phyloP scores from a whole-genome alignment of 2,888 invertebrate genomes.

The Muschampia plurimacula region DNA sequence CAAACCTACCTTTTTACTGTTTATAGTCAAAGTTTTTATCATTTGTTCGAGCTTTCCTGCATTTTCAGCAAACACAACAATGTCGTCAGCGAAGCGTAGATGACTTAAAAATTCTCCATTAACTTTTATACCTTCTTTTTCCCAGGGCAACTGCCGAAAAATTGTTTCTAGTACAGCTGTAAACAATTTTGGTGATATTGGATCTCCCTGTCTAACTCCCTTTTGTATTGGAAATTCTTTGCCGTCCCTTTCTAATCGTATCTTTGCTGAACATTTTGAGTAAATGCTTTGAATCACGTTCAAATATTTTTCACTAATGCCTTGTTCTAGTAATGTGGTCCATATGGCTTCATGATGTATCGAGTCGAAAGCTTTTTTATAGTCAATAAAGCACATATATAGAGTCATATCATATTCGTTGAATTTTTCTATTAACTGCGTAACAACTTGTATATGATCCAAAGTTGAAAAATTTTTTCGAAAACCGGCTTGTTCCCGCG shows the following conservation, averaged over 20 bases:
- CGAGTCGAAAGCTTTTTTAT: constrained; percentile 35
- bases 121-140: background rate
- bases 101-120: background rate
- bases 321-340: constrained; percentile 40
- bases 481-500: constrained; percentile 37
- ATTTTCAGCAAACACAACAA: background rate
- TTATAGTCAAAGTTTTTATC: background rate
- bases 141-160: background rate
- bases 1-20: background rate
- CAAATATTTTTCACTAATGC: constrained; percentile 6
- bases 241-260: background rate
- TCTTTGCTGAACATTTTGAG: background rate
- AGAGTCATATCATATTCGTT: constrained; percentile 17
- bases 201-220: background rate
- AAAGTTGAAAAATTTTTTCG: constrained; percentile 33
- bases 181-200: background rate
- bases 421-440: constrained; percentile 37
- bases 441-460: constrained; percentile 33
- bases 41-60: background rate
- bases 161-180: background rate
- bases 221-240: background rate
- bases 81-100: background rate
- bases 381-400: constrained; percentile 24
- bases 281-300: background rate
- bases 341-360: constrained; percentile 27